Percentiles rank a stretch among this genome's conserved stretches.
These are phyloP conservation scores for Drosophila aff. DNA, from an alignment of 1,140 invertebrate species.

Conservation along the genomic window DNA sequence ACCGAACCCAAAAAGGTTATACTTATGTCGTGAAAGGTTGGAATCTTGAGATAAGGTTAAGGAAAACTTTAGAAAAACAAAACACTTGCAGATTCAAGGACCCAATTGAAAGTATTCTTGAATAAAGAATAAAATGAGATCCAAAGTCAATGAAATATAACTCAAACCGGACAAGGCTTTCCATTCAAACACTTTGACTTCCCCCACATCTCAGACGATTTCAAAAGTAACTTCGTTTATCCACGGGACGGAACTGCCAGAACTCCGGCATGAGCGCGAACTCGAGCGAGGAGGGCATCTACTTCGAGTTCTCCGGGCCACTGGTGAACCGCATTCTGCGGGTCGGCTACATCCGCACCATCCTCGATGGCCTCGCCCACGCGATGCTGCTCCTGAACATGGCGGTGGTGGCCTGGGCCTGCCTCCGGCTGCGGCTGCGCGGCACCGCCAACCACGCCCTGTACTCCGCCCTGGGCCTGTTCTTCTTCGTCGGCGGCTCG, in stretches of 20 bases:
- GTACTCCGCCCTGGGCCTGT: constrained; percentile 20
- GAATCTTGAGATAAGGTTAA: no score
- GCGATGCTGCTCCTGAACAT: constrained; percentile 4
- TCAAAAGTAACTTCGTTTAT: not conserved
- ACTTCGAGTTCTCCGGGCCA: constrained; percentile 2
- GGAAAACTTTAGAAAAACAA: no score
- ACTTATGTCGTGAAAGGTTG: no score
- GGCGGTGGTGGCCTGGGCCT: constrained; percentile 3
- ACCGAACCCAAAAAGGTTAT: no score
- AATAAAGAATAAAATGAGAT: not conserved
- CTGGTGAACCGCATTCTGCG: not conserved
- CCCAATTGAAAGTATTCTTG: not conserved
- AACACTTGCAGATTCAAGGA: no score
- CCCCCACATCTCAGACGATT: not conserved
- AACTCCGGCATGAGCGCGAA: not conserved
- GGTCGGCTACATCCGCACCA: not conserved
- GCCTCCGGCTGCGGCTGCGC: not conserved
- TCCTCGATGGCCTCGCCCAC: not conserved
- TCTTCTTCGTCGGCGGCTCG: constrained; percentile 18
- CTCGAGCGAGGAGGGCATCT: not conserved
- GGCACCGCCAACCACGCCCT: constrained; percentile 33
- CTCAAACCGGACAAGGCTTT: not conserved
- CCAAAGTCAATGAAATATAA: not conserved
- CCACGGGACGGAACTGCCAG: no score
- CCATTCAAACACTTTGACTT: not conserved